Conservation (phyloP, 2,888 invertebrate species). For the Pyrrhia umbra region DNA sequence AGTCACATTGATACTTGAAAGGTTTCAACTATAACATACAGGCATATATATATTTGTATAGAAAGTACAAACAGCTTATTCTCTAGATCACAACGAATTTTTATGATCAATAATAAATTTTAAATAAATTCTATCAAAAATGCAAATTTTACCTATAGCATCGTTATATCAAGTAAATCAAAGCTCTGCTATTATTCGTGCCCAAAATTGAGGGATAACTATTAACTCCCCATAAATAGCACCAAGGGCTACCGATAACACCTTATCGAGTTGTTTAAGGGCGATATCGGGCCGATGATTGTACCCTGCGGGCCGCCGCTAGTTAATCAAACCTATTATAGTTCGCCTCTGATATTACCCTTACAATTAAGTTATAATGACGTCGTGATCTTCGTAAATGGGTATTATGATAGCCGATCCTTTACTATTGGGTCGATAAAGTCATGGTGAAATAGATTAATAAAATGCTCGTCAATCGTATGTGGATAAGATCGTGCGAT, state of each 20-base stretch:
- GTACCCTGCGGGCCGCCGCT: constrained; percentile 77
- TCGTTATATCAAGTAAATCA: constrained; percentile 56
- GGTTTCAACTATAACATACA: no score
- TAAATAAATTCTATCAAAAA: no score
- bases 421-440: constrained; percentile 20
- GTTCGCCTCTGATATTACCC: constrained; percentile 57
- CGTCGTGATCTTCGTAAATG: constrained; percentile 50
- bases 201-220: constrained; percentile 79
- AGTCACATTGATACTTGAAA: no score
- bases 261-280: constrained; percentile 85
- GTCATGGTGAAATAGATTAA: not conserved
- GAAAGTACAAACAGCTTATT: no score
- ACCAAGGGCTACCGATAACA: constrained; percentile 82
- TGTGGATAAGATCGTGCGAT: not conserved
- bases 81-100: no score
- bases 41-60: no score
- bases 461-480: not conserved
- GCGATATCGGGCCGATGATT: constrained; percentile 84
- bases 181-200: constrained; percentile 42
- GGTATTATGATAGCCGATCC: constrained; percentile 49
- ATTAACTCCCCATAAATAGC: constrained; percentile 86
- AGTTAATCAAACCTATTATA: constrained; percentile 81
- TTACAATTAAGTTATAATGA: constrained; percentile 60
- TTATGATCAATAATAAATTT: no score
- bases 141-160: not conserved